Evolutionary conservation across 2,797 vertebrate genomes (phyloP), one percentile per base, ranked within the genome.

Genomic region (Oreonectes daqikongensis): DNA sequence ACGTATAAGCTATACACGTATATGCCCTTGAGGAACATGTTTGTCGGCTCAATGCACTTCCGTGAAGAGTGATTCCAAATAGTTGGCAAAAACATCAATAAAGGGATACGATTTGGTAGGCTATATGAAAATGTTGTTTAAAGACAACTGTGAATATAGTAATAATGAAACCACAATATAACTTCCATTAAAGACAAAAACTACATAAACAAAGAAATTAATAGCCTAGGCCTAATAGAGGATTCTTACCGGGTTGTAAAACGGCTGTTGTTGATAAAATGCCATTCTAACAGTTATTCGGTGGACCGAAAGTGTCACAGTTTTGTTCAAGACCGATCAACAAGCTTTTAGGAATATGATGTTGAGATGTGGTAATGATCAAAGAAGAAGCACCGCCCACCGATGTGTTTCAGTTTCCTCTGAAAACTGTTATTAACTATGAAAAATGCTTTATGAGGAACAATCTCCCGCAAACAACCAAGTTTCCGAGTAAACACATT

Each of bases 211-310:
- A 64, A 42, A 65, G 10, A 22, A 14, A 35, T 11, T 11, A 11
- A n/a, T n/a, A n/a, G n/a, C n/a, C n/a, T n/a, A n/a, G n/a, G n/a
- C n/a, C n/a, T n/a, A n/a, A n/a, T n/a, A n/a, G 0, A 12, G 0
- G 1, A 2, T 32, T 87, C 90, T 88, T 85, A 93, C 92, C 28
- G 91, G 91, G 48, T 82, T 91, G 44, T 88, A 86, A 72, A 90
- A 91, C 0, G 91, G 91, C 4, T 84, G n/a, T 71, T 92, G 90
- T 14, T 86, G 85, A 14, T 65, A 64, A 59, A 81, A 88, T 24
- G 90, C 86, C 91, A 92, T 93, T 59, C 10, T 26, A 1, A 55
- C 22, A 55, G 22, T 55, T 55, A 11, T 48, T 55, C 28, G 22
- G 2, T 15, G 5, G 6, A 30, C 12, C 53, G n/a, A n/a, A n/a